Percentiles rank a stretch among this genome's conserved stretches.
These are phyloP conservation scores for Chorisops tibialis DNA, from an alignment of 2,888 invertebrate species.

Conservation along the genomic window DNA sequence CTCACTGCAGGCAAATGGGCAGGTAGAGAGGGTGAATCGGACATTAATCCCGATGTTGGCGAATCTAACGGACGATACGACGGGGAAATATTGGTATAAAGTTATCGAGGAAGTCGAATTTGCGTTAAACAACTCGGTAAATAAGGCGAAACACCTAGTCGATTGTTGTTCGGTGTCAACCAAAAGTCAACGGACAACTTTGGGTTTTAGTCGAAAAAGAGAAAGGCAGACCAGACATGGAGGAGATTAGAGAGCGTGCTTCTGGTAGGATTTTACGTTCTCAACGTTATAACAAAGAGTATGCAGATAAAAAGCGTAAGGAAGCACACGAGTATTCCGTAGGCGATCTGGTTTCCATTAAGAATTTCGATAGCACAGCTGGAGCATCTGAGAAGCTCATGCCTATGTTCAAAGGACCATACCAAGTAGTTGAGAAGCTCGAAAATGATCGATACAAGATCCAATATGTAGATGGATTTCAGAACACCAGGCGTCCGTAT, in stretches of 20 bases:
- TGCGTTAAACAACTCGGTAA: neutral
- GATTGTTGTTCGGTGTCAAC: neutral
- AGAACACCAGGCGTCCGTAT: too few relatives aligned
- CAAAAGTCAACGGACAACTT: neutral
- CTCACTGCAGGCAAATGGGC: neutral
- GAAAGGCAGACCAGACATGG: neutral
- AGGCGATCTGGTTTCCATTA: too few relatives aligned
- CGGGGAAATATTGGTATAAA: neutral
- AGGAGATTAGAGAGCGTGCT: neutral
- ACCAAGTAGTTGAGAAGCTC: too few relatives aligned
- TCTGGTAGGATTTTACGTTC: neutral
- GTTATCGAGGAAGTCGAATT: neutral
- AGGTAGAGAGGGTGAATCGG: neutral
- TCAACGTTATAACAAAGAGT: neutral
- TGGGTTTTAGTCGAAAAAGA: too few relatives aligned
- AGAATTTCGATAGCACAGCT: too few relatives aligned
- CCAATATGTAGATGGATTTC: too few relatives aligned
- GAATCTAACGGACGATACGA: neutral
- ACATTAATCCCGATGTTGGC: neutral
- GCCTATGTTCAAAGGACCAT: too few relatives aligned
- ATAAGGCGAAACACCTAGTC: neutral
- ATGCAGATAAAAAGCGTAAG: too few relatives aligned
- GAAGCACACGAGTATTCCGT: too few relatives aligned
- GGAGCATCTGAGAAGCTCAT: too few relatives aligned
- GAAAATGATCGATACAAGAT: too few relatives aligned